These are phyloP conservation scores for Scleropages formosus DNA, from an alignment of 2,797 vertebrate species.

Conservation along the genomic window DNA sequence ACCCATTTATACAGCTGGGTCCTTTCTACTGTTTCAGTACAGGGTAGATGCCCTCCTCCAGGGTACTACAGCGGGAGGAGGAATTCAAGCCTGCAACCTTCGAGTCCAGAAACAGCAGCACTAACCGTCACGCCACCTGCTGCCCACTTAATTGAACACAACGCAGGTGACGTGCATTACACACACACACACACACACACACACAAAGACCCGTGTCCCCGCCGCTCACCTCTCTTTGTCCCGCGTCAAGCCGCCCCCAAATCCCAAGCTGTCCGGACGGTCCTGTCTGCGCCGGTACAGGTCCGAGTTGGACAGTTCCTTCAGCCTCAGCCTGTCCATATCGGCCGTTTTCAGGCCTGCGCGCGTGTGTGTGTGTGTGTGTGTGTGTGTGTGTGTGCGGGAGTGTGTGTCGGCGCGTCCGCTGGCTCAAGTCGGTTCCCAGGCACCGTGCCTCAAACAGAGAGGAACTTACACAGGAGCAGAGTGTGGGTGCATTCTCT, in stretches of 20 bases:
- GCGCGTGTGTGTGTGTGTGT: background rate
- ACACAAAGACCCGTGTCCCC: background rate
- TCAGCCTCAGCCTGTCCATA: conserved; percentile 86
- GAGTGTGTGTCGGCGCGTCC: background rate
- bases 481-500: background rate
- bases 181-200: conserved; percentile 30
- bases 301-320: conserved; percentile 87
- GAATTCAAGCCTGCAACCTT: no score
- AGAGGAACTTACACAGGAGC: conserved; percentile 14
- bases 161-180: background rate
- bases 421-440: no score
- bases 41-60: no score
- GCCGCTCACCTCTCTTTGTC: conserved; percentile 16
- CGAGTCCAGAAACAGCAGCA: no score
- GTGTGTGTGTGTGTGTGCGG: background rate
- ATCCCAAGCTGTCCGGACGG: conserved; percentile 68
- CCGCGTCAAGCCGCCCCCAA: conserved; percentile 26
- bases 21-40: no score
- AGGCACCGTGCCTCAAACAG: background rate
- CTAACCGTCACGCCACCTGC: background rate
- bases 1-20: no score
- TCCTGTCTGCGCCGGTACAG: conserved; percentile 89
- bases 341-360: conserved; percentile 38
- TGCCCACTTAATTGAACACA: background rate
- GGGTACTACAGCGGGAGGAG: no score